Evolutionary conservation across 2,888 invertebrate genomes (phyloP), one percentile per base, ranked within the genome.

Genomic region (Agrochola lychnidis): DNA sequence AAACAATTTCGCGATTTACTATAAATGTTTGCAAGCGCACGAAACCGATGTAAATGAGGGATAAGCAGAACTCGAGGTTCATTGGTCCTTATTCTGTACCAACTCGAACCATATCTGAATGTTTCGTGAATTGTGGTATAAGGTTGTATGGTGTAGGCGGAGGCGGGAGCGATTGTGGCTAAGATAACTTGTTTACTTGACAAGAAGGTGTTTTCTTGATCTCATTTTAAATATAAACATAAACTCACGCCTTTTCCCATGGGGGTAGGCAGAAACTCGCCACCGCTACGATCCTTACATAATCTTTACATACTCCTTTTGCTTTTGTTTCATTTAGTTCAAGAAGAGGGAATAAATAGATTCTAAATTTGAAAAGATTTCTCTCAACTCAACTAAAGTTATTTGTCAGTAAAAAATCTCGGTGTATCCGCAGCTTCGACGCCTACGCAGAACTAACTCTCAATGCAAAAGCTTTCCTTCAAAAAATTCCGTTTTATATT

Each of bases 51-150:
- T 48, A 61, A 79, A 83, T 83, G 25, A 74, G 57, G 72, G 76
- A 80, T 84, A 87, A 84, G 71, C 84, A 73, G 86, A 40, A 48
- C 72, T 82, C 16, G 22, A 51, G 48, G 83, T 86, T 78, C 86
- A 83, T 56, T 71, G 83, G 16, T 63, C 67, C 5, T 48, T 74
- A 63, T n/a, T 82, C 67, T 70, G 71, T 85, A 85, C 61, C 71
- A 72, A 86, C 71, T 74, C 51, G 83, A 72, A 82, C 64, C 22
- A 51, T 66, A 30, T 73, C 86, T 56, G 40, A 85, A 73, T 22
- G 57, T 77, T 72, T 86, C 14, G 70, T 68, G 78, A 51, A 71
- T 40, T 75, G 30, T 51, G 19, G 36, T n/a, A 5, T 70, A 36
- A 56, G 51, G 77, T 42, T 19, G 0, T 16, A 6, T 25, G 1